These are phyloP conservation scores for Zaprionus obscuricornis DNA, from an alignment of 2,888 invertebrate species.

Conservation along the genomic window DNA sequence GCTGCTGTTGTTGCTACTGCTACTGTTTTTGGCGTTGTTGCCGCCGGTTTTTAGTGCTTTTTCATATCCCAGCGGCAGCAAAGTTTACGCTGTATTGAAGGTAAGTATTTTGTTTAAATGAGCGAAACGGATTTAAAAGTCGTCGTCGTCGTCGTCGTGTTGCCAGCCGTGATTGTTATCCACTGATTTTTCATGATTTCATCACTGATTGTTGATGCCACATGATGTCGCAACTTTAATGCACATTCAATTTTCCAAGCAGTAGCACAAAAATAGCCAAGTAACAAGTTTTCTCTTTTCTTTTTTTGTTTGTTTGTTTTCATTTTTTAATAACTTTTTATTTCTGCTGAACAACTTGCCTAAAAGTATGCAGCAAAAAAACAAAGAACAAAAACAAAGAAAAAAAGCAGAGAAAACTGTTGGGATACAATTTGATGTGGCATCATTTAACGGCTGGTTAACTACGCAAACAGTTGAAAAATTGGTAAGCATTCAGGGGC, in stretches of 20 bases:
- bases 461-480: conserved; percentile 65
- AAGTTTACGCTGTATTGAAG: conserved; percentile 51
- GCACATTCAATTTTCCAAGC: conserved; percentile 49
- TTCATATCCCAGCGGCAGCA: conserved; percentile 40
- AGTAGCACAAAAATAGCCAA: conserved; percentile 23
- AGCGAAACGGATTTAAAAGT: conserved; percentile 53
- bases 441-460: conserved; percentile 73
- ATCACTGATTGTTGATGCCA: conserved; percentile 48
- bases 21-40: conserved; percentile 31
- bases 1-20: conserved; percentile 36
- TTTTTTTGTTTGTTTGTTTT: too few species aligned
- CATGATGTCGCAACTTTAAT: conserved; percentile 47
- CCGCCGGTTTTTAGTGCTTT: conserved; percentile 37
- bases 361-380: conserved; percentile 33
- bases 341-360: too few species aligned
- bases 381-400: too few species aligned
- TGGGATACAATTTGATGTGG: conserved; percentile 48
- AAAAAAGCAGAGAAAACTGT: too few species aligned
- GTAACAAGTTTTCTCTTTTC: too few species aligned
- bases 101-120: conserved; percentile 64
- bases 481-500: conserved; percentile 7
- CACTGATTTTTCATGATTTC: conserved; percentile 32
- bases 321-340: too few species aligned
- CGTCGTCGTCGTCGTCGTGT: too few species aligned
- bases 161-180: not conserved